Percentiles rank a stretch among this genome's conserved stretches.
Conservation (phyloP, 2,888 invertebrate species). For the Leucozona laternaria region DNA sequence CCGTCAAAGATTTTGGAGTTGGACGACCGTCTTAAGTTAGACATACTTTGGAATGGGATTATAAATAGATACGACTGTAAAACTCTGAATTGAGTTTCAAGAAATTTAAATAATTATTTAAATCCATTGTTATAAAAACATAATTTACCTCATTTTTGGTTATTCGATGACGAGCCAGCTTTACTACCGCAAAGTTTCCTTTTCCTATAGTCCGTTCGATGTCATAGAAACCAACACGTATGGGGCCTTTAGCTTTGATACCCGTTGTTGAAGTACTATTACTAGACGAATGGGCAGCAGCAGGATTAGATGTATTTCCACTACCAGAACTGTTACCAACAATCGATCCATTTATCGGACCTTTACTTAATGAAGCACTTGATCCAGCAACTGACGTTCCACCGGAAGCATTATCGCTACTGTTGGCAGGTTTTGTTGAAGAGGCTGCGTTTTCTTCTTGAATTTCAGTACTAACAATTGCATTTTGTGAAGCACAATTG, state of each 20-base stretch:
- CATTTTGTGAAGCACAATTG: slow-evolving; percentile 18
- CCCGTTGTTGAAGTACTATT: slow-evolving; percentile 9
- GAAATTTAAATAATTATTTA: too few relatives aligned
- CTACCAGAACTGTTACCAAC: slow-evolving; percentile 39
- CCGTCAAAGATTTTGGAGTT: too few relatives aligned
- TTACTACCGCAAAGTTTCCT: slow-evolving; percentile 99
- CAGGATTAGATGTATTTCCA: slow-evolving; percentile 7
- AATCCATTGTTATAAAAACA: too few relatives aligned
- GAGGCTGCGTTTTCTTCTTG: slow-evolving; percentile 4
- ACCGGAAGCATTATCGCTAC: slow-evolving; percentile 2
- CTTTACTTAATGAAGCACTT: slow-evolving; percentile 52
- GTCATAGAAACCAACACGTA: slow-evolving; percentile 98
- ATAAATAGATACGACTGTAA: too few relatives aligned
- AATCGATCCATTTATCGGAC: slow-evolving; percentile 71
- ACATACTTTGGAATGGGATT: too few relatives aligned
- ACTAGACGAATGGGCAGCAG: neutral
- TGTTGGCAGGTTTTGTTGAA: slow-evolving; percentile 17
- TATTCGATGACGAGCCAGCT: slow-evolving; percentile 98
- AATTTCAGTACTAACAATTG: slow-evolving; percentile 7
- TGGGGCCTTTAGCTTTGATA: slow-evolving; percentile 86
- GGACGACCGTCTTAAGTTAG: too few relatives aligned
- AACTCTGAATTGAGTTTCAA: too few relatives aligned
- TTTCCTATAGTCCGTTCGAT: slow-evolving; percentile 99
- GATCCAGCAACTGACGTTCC: slow-evolving; percentile 23
- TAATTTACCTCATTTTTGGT: slow-evolving; percentile 98